These are phyloP conservation scores for Silurus meridionalis DNA, from an alignment of 2,113 vertebrate genomes.

Conservation along the genomic window DNA sequence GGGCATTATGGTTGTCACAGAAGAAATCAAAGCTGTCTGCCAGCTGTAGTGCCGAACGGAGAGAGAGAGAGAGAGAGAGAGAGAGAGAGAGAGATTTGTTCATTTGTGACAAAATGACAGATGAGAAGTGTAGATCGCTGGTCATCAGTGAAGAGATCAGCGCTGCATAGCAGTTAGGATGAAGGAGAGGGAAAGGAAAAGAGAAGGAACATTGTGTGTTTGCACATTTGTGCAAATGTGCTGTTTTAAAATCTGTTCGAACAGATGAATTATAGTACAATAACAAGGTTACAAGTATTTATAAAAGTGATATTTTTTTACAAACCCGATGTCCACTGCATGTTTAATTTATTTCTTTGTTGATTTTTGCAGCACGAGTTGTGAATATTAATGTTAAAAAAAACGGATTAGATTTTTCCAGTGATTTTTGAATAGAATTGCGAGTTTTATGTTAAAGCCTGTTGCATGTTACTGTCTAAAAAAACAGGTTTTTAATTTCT, in stretches of 20 bases:
- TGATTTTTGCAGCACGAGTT: constrained; percentile 27
- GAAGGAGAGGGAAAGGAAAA: not conserved
- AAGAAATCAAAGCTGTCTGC: constrained; percentile 28
- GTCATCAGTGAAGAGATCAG: not conserved
- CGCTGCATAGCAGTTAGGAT: not conserved
- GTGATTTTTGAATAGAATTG: not conserved
- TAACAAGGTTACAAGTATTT: not conserved
- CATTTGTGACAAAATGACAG: not conserved
- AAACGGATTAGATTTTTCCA: not conserved
- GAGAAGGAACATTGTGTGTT: not conserved
- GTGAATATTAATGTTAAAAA: constrained; percentile 11
- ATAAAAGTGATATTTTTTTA: not conserved
- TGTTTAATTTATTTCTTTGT: not conserved
- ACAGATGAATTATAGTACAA: not conserved
- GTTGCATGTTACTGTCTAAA: not conserved
- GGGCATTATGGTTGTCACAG: constrained; percentile 15
- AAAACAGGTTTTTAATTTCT: not conserved
- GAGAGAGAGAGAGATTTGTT: constrained; percentile 44
- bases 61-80: not conserved
- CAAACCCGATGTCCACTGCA: not conserved
- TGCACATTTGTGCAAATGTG: not conserved
- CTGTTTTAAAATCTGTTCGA: not conserved
- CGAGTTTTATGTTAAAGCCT: not conserved
- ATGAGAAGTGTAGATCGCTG: not conserved
- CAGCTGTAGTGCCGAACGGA: not conserved